Evolutionary conservation across 2,113 vertebrate genomes (phyloP).

Genomic region (Lichenostomus cassidix): DNA sequence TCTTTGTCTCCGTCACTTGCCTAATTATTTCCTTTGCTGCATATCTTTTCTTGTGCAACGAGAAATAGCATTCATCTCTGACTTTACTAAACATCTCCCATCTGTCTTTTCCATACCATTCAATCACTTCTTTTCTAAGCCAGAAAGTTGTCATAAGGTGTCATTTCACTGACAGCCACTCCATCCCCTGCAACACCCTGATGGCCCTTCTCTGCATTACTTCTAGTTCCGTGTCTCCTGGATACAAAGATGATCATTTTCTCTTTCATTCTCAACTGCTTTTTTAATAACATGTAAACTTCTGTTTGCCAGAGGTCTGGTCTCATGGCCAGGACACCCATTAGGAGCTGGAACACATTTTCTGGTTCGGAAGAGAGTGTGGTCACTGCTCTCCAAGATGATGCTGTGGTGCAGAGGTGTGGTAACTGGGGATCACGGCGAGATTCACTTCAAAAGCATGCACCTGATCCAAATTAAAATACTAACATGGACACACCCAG

Average conservation of each 20-base stretch:
- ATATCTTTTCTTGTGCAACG: not conserved
- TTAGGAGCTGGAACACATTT: not conserved
- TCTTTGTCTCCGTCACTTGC: not conserved
- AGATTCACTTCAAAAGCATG: not conserved
- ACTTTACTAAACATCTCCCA: not conserved
- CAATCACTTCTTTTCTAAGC: not conserved
- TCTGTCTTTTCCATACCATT: not conserved
- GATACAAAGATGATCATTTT: not conserved
- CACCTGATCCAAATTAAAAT: conserved; percentile 22
- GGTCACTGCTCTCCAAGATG: not conserved
- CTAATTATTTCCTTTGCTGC: not conserved
- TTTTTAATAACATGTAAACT: not conserved
- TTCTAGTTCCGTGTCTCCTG: not conserved
- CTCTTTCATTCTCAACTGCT: not conserved
- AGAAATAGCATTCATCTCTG: not conserved
- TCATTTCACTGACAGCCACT: not conserved
- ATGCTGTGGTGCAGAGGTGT: not conserved
- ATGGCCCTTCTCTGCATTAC: not conserved
- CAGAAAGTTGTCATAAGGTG: not conserved
- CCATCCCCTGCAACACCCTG: not conserved
- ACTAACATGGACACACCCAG: not conserved
- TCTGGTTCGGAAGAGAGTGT: not conserved
- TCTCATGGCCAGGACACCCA: not conserved
- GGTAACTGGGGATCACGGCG: not conserved
- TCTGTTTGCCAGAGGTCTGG: not conserved